phyloP scores from a whole-genome alignment of 2,888 invertebrate genomes.

The Agonopterix subpropinquella region DNA sequence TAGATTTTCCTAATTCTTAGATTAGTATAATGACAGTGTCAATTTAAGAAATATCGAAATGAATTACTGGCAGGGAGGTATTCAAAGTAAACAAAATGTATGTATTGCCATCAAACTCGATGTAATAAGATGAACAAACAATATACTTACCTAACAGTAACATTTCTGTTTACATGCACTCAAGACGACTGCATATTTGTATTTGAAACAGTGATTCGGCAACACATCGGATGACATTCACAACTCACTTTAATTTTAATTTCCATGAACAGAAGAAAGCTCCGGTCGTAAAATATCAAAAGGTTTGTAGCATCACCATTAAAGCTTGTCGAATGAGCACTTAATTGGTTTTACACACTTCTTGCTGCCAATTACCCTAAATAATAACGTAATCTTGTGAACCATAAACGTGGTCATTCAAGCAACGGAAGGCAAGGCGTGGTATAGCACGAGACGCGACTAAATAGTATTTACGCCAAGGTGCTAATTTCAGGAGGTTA shows the following conservation, averaged over 20 bases:
- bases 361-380: slow-evolving; percentile 31
- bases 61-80: too few species aligned
- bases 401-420: slow-evolving; percentile 37
- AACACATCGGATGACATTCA: slow-evolving; percentile 10
- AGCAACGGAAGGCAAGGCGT: slow-evolving; percentile 26
- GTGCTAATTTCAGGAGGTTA: slow-evolving; percentile 76
- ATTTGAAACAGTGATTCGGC: slow-evolving; percentile 9
- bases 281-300: slow-evolving; percentile 10
- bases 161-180: too few species aligned
- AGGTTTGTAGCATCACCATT: slow-evolving; percentile 4
- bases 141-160: too few species aligned
- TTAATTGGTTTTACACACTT: slow-evolving; percentile 33
- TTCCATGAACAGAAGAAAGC: slow-evolving; percentile 12
- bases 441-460: slow-evolving; percentile 55
- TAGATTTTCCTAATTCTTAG: too few species aligned
- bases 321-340: slow-evolving; percentile 26
- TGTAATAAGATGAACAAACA: too few species aligned
- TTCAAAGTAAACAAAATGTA: too few species aligned
- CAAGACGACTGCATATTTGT: slow-evolving; percentile 11
- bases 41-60: too few species aligned
- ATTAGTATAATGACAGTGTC: too few species aligned
- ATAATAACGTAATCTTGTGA: slow-evolving; percentile 29
- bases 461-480: slow-evolving; percentile 70
- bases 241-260: slow-evolving; percentile 10
- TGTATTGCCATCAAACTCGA: too few species aligned